Evolutionary conservation across 2,797 vertebrate species (phyloP).

Genomic region (Chrysocyon brachyurus): DNA sequence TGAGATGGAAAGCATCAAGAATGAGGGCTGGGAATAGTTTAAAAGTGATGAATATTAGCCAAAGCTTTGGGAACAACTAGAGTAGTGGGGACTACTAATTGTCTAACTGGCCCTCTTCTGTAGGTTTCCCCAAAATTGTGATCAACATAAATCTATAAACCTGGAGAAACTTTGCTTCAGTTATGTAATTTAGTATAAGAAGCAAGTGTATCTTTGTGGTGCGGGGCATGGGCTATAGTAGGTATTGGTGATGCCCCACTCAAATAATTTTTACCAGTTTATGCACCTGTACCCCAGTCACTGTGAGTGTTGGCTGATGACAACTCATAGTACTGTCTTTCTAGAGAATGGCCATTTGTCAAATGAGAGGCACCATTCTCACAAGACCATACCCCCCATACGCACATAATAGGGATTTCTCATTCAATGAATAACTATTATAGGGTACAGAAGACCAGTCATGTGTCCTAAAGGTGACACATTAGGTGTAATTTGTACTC

Average conservation of each 20-base stretch:
- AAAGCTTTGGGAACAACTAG: not conserved
- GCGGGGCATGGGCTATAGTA: not conserved
- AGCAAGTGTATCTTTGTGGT: not conserved
- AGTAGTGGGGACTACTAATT: not conserved
- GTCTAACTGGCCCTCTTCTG: not conserved
- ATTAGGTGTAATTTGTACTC: not conserved
- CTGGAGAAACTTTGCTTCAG: not conserved
- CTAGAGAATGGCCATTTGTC: not conserved
- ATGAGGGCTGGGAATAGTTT: not conserved
- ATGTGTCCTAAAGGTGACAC: not conserved
- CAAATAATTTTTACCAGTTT: not conserved
- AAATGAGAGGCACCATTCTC: not conserved
- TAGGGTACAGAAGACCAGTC: not conserved
- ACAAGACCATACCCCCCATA: not conserved
- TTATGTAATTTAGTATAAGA: not conserved
- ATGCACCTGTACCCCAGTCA: not conserved
- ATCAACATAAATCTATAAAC: not conserved
- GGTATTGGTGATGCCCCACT: not conserved
- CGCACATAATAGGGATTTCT: not conserved
- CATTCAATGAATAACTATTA: not conserved
- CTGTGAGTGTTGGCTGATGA: not conserved
- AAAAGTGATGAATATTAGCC: not conserved
- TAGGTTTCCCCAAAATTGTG: not conserved
- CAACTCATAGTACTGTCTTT: not conserved
- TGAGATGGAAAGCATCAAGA: not conserved